Base-by-base conservation (phyloP, 30 jellyfish, hydroid and myxozoan species). In the Morbakka virulenta region DNA sequence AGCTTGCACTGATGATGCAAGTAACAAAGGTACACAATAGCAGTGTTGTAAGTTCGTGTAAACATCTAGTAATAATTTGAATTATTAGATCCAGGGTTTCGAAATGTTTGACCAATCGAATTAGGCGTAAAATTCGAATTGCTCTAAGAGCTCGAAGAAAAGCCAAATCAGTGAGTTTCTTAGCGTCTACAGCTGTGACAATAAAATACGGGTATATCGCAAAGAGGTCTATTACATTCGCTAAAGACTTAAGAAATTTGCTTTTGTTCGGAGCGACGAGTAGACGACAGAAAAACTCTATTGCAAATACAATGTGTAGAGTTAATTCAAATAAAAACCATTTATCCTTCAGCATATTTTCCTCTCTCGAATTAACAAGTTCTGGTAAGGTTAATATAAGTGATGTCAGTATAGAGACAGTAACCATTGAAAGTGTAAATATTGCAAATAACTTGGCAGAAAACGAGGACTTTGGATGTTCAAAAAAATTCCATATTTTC, bases 161-260 rank as follows among this genome's bases (percentile, higher is more conserved):
- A 21, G 48, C 82, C 13, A 67, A 41, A 36, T 51, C 50, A 20
- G 81, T 32, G 1, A 76, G 80, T 35, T 68, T 64, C 17, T 62
- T 53, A 50, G 69, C 87, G 12, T 75, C 83, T 17, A 88, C 25
- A 47, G 79, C 32, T 13, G 67, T 47, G 2, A 69, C 57, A 3
- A 77, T 23, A 68, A 90, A 83, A 29, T 83, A 71, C 26, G 98
- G 98, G 22, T 74, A 73, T 11, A 90, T 52, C 2, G 98, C 96
- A 22, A 84, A 24, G 32, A 83, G 52, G 36, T 90, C 98, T 34
- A 90, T 32, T 24, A 76, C 25, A 66, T 89, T 84, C 2, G 72
- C 68, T 0, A 87, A 71, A 29, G 91, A 63, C 3, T 35, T n/a
- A 26, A 77, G 12, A 31, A 90, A 90, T n/a, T 67, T 65, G 36